Evolutionary conservation across 2,113 vertebrate species (phyloP).

Genomic region (Elanus axillaris): DNA sequence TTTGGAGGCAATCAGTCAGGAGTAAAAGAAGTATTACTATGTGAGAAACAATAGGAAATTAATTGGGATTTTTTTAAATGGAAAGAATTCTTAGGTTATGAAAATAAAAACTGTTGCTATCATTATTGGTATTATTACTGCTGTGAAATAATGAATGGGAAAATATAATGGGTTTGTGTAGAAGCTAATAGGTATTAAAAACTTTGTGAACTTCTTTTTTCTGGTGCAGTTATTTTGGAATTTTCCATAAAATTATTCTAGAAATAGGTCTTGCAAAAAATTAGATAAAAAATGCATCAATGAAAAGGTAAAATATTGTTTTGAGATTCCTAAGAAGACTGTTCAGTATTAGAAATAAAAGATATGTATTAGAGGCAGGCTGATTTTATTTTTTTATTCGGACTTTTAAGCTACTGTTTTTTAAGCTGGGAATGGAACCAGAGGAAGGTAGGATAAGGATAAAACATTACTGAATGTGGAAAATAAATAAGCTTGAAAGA

Average conservation of each 20-base stretch:
- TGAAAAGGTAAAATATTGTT: not conserved
- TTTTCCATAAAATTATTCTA: not conserved
- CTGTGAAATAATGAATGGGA: not conserved
- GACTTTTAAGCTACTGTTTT: not conserved
- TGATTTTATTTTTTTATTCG: not conserved
- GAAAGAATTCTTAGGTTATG: not conserved
- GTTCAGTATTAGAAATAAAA: not conserved
- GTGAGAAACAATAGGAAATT: not conserved
- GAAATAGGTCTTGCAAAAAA: not conserved
- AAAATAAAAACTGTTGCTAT: not conserved
- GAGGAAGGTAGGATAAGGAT: not conserved
- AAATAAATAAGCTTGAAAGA: not conserved
- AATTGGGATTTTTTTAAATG: not conserved
- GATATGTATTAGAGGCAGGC: fast-evolving
- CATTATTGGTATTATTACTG: not conserved
- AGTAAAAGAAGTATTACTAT: not conserved
- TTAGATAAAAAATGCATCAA: not conserved
- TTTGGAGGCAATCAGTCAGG: not conserved
- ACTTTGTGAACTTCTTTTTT: not conserved
- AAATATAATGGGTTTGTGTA: not conserved
- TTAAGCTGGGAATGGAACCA: not conserved
- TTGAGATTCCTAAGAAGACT: not conserved
- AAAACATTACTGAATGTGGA: not conserved
- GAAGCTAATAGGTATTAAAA: not conserved
- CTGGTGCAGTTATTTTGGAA: not conserved